Percentiles rank a stretch among this genome's conserved stretches.
Evolutionary conservation across 1,140 invertebrate species (phyloP).

Genomic region (Diplogasteroides magnus): DNA sequence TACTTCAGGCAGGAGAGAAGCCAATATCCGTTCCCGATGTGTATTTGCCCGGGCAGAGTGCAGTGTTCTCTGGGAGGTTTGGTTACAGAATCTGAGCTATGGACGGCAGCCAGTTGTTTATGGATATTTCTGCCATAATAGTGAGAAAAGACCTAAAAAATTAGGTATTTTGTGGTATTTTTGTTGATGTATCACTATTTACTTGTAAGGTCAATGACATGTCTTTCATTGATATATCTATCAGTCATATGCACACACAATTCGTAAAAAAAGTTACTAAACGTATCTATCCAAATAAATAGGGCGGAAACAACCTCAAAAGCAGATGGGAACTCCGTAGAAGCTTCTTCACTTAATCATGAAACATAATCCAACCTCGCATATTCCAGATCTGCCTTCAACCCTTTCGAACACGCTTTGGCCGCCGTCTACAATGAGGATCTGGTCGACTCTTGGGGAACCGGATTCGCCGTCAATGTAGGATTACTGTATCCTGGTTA

Average conservation of each 20-base stretch:
- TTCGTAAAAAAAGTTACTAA: not conserved
- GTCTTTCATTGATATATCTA: not conserved
- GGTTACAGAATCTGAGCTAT: not conserved
- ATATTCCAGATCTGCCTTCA: slow-evolving; percentile 29
- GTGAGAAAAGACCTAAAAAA: not conserved
- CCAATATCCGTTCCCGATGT: slow-evolving; percentile 35
- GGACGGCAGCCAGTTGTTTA: not conserved
- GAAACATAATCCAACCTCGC: not conserved
- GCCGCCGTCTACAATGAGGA: slow-evolving; percentile 38
- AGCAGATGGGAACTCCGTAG: too few species aligned
- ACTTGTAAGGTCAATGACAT: too few species aligned
- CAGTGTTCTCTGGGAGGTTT: slow-evolving; percentile 33
- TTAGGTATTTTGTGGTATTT: not conserved
- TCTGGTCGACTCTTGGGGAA: slow-evolving; percentile 38
- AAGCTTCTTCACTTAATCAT: not conserved
- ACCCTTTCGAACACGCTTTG: slow-evolving; percentile 37
- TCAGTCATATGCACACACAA: too few species aligned
- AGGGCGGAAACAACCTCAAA: too few species aligned
- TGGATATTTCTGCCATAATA: not conserved
- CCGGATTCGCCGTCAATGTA: slow-evolving; percentile 38
- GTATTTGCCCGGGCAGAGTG: slow-evolving; percentile 35
- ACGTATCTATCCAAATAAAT: not conserved
- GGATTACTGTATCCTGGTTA: not conserved
- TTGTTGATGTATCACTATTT: too few species aligned
- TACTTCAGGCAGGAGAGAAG: slow-evolving; percentile 21